Conservation (phyloP, 2,888 invertebrate species). For the Mythimna vitellina region DNA sequence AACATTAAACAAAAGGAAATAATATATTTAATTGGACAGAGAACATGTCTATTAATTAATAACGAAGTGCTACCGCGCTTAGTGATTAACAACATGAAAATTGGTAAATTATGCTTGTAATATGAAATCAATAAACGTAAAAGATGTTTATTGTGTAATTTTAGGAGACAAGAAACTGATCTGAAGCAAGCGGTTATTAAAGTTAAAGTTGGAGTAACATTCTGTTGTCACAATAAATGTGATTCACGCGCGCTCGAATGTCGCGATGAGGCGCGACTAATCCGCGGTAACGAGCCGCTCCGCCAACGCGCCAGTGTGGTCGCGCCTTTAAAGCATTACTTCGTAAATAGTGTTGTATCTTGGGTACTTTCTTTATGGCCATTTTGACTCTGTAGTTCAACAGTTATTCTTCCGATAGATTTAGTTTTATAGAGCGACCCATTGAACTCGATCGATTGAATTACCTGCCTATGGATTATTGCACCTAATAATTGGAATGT, state of each 20-base stretch:
- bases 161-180: slow-evolving; percentile 45
- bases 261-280: slow-evolving; percentile 78
- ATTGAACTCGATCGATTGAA: slow-evolving; percentile 34
- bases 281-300: slow-evolving; percentile 74
- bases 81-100: slow-evolving; percentile 21
- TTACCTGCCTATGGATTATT: slow-evolving; percentile 1
- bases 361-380: slow-evolving; percentile 28
- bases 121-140: slow-evolving; percentile 35
- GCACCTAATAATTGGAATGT: not conserved
- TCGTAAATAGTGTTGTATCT: slow-evolving; percentile 29
- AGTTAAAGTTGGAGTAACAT: slow-evolving; percentile 35
- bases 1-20: slow-evolving; percentile 1
- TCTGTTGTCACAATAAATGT: slow-evolving; percentile 63
- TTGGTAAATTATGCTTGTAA: slow-evolving; percentile 26
- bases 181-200: slow-evolving; percentile 40
- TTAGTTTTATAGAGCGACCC: slow-evolving; percentile 18
- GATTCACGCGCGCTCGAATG: slow-evolving; percentile 62
- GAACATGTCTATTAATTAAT: slow-evolving; percentile 10
- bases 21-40: not conserved
- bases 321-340: slow-evolving; percentile 68
- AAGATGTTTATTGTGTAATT: slow-evolving; percentile 46
- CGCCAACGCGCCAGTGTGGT: slow-evolving; percentile 75
- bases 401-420: slow-evolving; percentile 32
- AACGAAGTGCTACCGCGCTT: slow-evolving; percentile 23
- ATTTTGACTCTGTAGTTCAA: slow-evolving; percentile 4